Evolutionary conservation across 2,797 vertebrate genomes (phyloP).

Genomic region (Clamator glandarius): DNA sequence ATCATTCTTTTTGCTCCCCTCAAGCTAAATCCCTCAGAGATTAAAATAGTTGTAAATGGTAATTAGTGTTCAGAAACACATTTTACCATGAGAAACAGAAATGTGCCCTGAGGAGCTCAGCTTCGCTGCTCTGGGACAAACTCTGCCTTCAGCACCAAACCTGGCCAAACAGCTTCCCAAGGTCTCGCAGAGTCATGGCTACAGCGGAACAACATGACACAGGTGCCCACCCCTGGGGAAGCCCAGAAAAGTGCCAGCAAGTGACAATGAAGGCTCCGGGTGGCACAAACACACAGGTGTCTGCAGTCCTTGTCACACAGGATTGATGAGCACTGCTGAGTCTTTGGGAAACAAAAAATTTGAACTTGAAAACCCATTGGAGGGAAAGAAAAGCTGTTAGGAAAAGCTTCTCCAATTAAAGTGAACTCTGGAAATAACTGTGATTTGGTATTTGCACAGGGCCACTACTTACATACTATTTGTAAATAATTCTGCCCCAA

Average conservation of each 20-base stretch:
- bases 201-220: accelerated
- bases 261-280: neutral
- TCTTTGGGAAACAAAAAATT: neutral
- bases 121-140: neutral
- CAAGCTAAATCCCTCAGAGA: neutral
- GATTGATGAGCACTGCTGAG: neutral
- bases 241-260: neutral
- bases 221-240: accelerated
- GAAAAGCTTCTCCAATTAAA: neutral
- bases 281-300: neutral
- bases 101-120: neutral
- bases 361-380: neutral
- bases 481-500: neutral
- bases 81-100: neutral
- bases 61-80: slow-evolving; percentile 12
- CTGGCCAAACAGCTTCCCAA: neutral
- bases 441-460: neutral
- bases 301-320: neutral
- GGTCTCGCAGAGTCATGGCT: accelerated
- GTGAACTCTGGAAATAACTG: neutral
- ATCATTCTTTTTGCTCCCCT: neutral
- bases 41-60: neutral
- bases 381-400: neutral
- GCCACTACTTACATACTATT: neutral
- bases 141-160: neutral